A percentile compares a stretch with the other conserved stretches of the same genome.
These are phyloP conservation scores for Scaptomyza reducta DNA, from an alignment of 2,888 invertebrate genomes.

Conservation along the genomic window DNA sequence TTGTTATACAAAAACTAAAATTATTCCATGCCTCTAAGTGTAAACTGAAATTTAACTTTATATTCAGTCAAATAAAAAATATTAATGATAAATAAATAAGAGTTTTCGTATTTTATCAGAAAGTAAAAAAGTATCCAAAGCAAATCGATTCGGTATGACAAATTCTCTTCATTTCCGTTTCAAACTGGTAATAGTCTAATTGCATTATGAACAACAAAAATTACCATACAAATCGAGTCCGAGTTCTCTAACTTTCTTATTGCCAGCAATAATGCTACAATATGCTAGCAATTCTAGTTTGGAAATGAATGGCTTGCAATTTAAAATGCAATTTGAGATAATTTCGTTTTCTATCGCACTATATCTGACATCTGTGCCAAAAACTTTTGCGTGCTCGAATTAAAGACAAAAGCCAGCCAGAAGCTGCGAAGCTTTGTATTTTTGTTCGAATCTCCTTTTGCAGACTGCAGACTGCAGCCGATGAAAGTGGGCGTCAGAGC, in stretches of 20 bases:
- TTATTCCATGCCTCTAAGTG: not conserved
- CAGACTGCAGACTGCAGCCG: slow-evolving; percentile 45
- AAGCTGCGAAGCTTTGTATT: slow-evolving; percentile 1
- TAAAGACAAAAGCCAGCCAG: slow-evolving; percentile 29
- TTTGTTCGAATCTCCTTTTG: slow-evolving; percentile 17
- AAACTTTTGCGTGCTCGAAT: slow-evolving; percentile 64
- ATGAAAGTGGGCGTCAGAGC: slow-evolving; percentile 80
- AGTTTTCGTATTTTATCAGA: not conserved
- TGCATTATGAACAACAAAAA: slow-evolving; percentile 2
- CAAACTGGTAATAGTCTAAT: slow-evolving; percentile 12
- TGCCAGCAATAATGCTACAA: slow-evolving; percentile 55
- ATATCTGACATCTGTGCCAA: slow-evolving; percentile 45
- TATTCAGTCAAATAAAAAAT: not conserved
- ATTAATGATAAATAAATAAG: not conserved
- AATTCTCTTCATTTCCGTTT: slow-evolving; percentile 7
- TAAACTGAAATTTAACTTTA: not conserved
- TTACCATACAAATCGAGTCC: slow-evolving; percentile 12
- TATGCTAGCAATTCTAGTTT: slow-evolving; percentile 28
- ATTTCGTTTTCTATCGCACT: slow-evolving; percentile 66
- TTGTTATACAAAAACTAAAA: not conserved
- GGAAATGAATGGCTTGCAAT: slow-evolving; percentile 37
- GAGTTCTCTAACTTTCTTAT: slow-evolving; percentile 48
- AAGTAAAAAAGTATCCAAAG: not conserved
- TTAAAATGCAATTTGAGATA: slow-evolving; percentile 46
- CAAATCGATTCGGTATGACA: not conserved